A percentile compares a stretch with the other conserved stretches of the same genome.
These are phyloP conservation scores for Caiman crocodilus DNA, from an alignment of 2,797 vertebrate genomes.

Conservation along the genomic window DNA sequence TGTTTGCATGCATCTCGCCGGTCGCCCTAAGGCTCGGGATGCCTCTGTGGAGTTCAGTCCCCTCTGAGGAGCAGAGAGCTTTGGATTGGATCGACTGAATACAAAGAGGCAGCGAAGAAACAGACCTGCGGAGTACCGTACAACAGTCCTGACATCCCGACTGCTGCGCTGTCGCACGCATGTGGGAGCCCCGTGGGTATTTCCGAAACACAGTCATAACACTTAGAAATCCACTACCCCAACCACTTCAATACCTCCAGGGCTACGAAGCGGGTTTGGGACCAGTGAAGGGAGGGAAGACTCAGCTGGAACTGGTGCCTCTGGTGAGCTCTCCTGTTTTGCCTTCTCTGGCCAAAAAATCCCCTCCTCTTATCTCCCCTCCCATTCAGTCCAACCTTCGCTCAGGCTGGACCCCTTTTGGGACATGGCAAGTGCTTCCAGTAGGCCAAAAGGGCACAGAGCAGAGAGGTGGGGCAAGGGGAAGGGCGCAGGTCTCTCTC, in stretches of 20 bases:
- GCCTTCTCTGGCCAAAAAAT: background rate
- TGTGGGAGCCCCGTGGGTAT: background rate
- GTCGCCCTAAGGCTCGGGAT: background rate
- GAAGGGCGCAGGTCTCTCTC: background rate
- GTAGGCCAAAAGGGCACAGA: too few species aligned
- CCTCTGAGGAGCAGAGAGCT: background rate
- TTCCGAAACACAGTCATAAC: background rate
- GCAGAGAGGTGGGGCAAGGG: background rate
- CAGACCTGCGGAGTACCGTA: background rate
- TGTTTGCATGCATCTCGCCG: background rate
- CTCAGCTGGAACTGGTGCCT: background rate
- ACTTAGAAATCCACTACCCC: rapidly evolving
- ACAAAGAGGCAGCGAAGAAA: background rate
- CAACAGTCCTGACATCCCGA: background rate
- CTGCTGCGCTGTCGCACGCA: too few species aligned
- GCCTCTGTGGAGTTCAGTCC: background rate
- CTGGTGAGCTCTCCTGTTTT: rapidly evolving
- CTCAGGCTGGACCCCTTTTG: background rate
- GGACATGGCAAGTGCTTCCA: rapidly evolving
- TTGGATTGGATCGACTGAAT: background rate
- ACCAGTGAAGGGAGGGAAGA: background rate
- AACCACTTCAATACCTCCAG: rapidly evolving
- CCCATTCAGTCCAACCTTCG: background rate
- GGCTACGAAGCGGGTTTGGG: rapidly evolving
- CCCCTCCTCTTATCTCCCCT: background rate